phyloP scores from a whole-genome alignment of 2,888 invertebrate genomes.

The Thymelicus lineola region DNA sequence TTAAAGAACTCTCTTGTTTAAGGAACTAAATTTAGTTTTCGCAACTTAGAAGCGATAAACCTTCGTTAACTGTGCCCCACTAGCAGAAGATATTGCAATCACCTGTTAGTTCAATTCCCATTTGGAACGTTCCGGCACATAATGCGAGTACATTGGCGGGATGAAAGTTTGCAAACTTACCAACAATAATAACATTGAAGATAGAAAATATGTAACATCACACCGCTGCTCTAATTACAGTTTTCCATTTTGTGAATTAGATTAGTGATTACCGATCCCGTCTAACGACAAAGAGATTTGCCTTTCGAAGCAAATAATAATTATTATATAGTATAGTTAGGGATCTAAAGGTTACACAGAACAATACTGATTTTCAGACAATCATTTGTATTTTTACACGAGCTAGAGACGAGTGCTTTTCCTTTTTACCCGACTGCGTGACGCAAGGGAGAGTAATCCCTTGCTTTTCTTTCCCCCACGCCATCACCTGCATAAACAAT shows the following conservation, averaged over 20 bases:
- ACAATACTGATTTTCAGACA: no score
- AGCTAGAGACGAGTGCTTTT: not conserved
- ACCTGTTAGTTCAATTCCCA: conserved; percentile 2
- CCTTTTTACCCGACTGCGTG: no score
- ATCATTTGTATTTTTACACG: not conserved
- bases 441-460: not conserved
- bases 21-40: not conserved
- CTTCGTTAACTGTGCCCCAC: not conserved
- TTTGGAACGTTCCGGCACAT: not conserved
- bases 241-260: no score
- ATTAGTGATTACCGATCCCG: no score
- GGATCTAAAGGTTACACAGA: no score
- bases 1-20: not conserved
- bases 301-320: no score
- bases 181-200: no score
- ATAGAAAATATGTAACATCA: no score
- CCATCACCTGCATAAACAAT: not conserved
- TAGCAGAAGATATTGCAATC: conserved; percentile 1
- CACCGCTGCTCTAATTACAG: no score
- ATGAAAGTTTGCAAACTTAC: not conserved
- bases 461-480: not conserved
- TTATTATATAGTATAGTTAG: no score
- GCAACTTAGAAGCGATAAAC: conserved; percentile 5
- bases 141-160: not conserved
- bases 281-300: no score